Evolutionary conservation across 1,140 invertebrate genomes (phyloP).

Genomic region (Heterodera schachtii): DNA sequence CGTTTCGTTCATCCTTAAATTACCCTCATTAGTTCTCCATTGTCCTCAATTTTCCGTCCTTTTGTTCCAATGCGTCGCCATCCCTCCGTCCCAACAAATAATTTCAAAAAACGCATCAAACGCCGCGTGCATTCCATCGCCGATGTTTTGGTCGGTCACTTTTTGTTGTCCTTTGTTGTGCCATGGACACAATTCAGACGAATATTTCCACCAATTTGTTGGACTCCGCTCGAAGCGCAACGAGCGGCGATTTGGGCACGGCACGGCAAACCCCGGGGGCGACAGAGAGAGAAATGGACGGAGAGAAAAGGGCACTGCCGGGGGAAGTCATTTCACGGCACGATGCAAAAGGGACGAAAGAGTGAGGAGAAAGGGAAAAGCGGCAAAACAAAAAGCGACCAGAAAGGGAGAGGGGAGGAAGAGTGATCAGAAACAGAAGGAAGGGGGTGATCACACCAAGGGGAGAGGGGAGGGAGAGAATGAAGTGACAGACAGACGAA

Average conservation of each 20-base stretch:
- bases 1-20: background rate
- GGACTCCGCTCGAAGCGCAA: background rate
- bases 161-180: too few species aligned
- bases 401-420: background rate
- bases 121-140: background rate
- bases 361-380: background rate
- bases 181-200: background rate
- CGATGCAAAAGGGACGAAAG: background rate
- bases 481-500: too few species aligned
- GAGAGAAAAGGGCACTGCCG: background rate
- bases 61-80: conserved; percentile 5
- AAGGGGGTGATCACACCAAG: background rate
- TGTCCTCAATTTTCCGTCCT: background rate
- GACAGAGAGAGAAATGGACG: background rate
- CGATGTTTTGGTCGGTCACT: background rate
- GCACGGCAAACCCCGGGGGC: background rate
- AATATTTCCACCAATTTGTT: conserved; percentile 1
- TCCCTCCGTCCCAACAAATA: background rate
- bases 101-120: conserved; percentile 1
- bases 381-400: background rate
- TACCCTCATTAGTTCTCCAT: too few species aligned
- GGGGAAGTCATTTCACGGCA: conserved; percentile 1
- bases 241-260: background rate
- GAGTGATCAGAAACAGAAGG: background rate
- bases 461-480: background rate